A percentile compares a stretch with the other conserved stretches of the same genome.
Evolutionary conservation across 2,113 vertebrate species (phyloP).

Genomic region (Petromus typicus): DNA sequence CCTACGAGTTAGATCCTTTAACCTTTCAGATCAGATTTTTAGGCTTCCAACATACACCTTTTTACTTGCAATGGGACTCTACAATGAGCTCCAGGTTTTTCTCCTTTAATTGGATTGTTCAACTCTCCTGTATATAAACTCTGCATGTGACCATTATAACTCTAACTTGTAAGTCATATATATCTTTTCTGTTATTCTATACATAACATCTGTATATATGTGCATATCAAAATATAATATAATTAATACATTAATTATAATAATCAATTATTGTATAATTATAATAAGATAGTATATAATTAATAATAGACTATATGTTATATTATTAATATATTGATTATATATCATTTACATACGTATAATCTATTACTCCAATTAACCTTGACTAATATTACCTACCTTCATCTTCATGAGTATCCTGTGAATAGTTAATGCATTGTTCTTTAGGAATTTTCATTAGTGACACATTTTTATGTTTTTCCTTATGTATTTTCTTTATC

Average conservation of each 20-base stretch:
- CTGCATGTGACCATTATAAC: not conserved
- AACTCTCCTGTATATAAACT: not conserved
- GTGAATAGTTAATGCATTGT: not conserved
- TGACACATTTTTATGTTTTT: not conserved
- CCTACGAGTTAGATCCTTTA: not conserved
- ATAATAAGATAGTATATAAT: too few species aligned
- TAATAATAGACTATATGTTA: too few species aligned
- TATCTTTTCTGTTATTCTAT: too few species aligned
- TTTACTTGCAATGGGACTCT: not conserved
- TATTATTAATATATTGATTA: too few species aligned
- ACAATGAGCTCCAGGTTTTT: not conserved
- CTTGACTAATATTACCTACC: not conserved
- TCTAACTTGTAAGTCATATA: not conserved
- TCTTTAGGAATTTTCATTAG: not conserved
- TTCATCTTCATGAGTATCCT: not conserved
- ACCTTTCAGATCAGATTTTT: not conserved
- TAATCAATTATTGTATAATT: too few species aligned
- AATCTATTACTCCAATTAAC: not conserved
- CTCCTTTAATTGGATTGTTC: not conserved
- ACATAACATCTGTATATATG: too few species aligned
- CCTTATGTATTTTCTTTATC: not conserved
- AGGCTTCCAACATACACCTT: not conserved
- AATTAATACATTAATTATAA: too few species aligned
- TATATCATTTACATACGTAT: too few species aligned
- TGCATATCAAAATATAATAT: too few species aligned